Percentiles rank a stretch among this genome's conserved stretches.
Conservation (phyloP, 2,888 invertebrate genomes). For the Tortricodes alternella region DNA sequence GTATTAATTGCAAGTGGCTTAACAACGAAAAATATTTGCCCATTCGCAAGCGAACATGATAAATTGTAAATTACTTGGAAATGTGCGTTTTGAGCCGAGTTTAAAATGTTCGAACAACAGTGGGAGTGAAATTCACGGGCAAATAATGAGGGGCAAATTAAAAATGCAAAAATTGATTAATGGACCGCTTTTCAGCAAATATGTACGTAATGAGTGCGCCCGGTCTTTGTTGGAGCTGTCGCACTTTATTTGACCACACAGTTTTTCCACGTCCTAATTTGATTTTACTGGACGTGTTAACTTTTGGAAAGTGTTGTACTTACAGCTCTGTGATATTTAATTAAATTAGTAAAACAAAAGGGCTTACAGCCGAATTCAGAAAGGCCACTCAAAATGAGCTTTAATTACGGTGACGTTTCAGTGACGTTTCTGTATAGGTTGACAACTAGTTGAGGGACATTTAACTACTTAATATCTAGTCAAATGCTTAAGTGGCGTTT, state of each 20-base stretch:
- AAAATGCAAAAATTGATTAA: constrained; percentile 83
- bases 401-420: no score
- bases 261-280: background rate
- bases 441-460: no score
- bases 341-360: no score
- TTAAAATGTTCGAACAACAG: constrained; percentile 70
- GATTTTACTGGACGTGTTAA: background rate
- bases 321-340: background rate
- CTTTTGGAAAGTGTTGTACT: background rate
- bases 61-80: constrained; percentile 81
- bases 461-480: no score
- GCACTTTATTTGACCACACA: constrained; percentile 32
- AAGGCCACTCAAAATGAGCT: no score
- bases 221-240: constrained; percentile 42
- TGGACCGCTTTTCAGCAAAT: constrained; percentile 71
- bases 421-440: no score
- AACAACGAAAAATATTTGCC: constrained; percentile 78
- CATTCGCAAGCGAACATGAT: constrained; percentile 76
- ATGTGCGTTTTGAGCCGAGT: constrained; percentile 67
- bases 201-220: constrained; percentile 63
- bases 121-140: constrained; percentile 72
- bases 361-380: no score
- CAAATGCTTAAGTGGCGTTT: no score
- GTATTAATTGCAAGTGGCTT: constrained; percentile 75
- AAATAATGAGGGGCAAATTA: constrained; percentile 80